phyloP scores from a whole-genome alignment of 2,888 invertebrate species.

The Torymus auratus region DNA sequence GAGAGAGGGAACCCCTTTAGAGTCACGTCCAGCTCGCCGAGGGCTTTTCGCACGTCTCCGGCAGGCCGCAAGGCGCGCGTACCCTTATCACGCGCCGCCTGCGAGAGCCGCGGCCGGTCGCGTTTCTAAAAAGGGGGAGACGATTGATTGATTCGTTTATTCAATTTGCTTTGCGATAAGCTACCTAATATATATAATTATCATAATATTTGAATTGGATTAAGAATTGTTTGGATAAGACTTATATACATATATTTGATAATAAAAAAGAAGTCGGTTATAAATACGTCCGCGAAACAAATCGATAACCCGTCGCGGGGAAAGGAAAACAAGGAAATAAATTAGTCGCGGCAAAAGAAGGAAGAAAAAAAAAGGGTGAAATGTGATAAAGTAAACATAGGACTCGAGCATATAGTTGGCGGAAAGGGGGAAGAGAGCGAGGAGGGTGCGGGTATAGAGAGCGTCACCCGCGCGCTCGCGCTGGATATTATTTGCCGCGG shows the following conservation, averaged over 20 bases:
- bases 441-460: background rate
- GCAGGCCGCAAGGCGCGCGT: constrained; percentile 32
- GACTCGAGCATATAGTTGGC: no score
- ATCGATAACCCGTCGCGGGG: no score
- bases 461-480: constrained; percentile 49
- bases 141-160: constrained; percentile 34
- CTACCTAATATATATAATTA: no score
- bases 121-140: constrained; percentile 7
- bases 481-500: constrained; percentile 74
- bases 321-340: no score
- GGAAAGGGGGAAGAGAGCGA: constrained; percentile 58
- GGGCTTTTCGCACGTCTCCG: constrained; percentile 34
- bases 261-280: no score
- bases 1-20: constrained; percentile 6
- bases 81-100: constrained; percentile 25
- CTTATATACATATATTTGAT: no score
- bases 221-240: no score
- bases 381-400: no score
- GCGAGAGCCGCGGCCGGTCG: background rate
- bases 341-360: constrained; percentile 22
- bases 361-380: constrained; percentile 44
- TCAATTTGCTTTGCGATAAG: constrained; percentile 4
- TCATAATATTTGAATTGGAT: no score
- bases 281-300: no score
- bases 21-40: constrained; percentile 26